Evolutionary conservation across 2,113 vertebrate species (phyloP).

Genomic region (Pteropus alecto): DNA sequence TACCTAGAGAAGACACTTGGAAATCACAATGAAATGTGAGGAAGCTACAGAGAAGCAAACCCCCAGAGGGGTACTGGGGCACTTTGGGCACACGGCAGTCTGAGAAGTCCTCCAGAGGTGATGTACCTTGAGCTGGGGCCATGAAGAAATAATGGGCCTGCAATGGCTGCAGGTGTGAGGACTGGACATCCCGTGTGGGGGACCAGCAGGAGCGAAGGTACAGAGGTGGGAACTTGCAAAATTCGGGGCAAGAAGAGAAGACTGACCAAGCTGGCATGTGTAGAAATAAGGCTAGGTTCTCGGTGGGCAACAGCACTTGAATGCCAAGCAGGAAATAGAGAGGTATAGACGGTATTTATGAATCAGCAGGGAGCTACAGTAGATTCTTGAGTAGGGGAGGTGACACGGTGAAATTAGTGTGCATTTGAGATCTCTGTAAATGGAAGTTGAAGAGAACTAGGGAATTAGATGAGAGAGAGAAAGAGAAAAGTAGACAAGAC

Average conservation of each 20-base stretch:
- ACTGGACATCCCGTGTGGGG: background rate
- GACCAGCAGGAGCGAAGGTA: background rate
- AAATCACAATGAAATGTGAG: background rate
- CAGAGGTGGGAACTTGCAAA: background rate
- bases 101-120: background rate
- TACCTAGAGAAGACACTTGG: background rate
- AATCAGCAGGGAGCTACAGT: background rate
- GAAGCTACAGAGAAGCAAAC: background rate
- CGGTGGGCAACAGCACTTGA: background rate
- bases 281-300: background rate
- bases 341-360: rapidly evolving
- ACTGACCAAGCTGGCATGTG: background rate
- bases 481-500: background rate
- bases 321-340: background rate
- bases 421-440: background rate
- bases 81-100: too few relatives aligned
- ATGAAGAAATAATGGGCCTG: background rate
- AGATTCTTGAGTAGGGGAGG: background rate
- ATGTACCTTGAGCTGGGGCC: background rate
- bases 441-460: background rate
- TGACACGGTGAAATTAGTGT: background rate
- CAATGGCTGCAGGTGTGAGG: background rate
- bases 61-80: background rate
- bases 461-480: background rate
- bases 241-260: background rate